Percentiles rank a stretch among this genome's conserved stretches.
Evolutionary conservation across 2,888 invertebrate species (phyloP).

Genomic region (Digitonthophagus gazella): DNA sequence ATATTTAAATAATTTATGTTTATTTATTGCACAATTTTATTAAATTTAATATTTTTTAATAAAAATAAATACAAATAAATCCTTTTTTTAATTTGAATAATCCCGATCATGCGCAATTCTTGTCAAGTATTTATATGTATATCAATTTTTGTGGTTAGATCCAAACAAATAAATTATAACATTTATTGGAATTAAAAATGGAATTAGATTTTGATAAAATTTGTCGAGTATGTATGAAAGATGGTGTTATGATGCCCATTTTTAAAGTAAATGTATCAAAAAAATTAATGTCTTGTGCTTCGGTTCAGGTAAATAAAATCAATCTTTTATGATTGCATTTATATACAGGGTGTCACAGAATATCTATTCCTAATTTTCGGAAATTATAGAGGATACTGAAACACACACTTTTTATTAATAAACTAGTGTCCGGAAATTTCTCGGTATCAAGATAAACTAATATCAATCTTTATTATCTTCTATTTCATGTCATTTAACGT

Average conservation of each 20-base stretch:
- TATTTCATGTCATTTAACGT: too few species aligned
- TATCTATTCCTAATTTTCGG: too few species aligned
- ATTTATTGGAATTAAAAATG: constrained; percentile 29
- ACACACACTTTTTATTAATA: too few species aligned
- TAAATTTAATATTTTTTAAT: too few species aligned
- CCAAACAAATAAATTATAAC: background rate
- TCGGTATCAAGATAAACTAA: too few species aligned
- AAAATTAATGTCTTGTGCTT: constrained; percentile 53
- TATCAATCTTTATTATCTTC: too few species aligned
- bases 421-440: too few species aligned
- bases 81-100: background rate
- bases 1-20: background rate
- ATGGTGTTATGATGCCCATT: constrained; percentile 51
- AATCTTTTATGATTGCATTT: constrained; percentile 1
- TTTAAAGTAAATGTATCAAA: constrained; percentile 53
- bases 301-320: constrained; percentile 46
- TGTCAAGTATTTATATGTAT: background rate
- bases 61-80: too few species aligned
- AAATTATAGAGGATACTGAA: too few species aligned
- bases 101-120: background rate
- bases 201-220: constrained; percentile 48
- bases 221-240: constrained; percentile 50
- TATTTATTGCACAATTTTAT: background rate
- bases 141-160: background rate
- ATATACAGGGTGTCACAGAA: background rate